Evolutionary conservation across 2,888 invertebrate genomes (phyloP), one percentile per base, ranked within the genome.

Genomic region (Apamea epomidion): DNA sequence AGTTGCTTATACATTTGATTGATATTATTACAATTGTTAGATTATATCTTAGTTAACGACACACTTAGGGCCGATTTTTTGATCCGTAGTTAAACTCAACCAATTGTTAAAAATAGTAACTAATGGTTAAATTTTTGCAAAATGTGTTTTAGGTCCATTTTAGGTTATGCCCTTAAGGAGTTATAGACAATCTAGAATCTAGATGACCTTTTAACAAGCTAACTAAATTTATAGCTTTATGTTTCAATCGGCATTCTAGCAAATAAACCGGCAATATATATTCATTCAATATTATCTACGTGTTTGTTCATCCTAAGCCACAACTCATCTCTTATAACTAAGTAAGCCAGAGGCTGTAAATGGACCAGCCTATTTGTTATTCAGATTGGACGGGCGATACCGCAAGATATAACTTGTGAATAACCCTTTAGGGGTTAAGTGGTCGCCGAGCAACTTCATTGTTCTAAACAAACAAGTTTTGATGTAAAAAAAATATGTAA

Each of bases 291-390:
- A 25, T 37, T 6, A 37, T 42, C 42, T 18, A 29, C 21, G 42
- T 42, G 16, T 42, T 12, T 25, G 29, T 48, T 37, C 25, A 29
- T 42, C 32, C 0, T 21, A 54, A 48, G 21, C 18, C 18, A 29
- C 68, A 84, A 80, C 84, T 82, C 76, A 85, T 87, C 74, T 87
- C 80, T 85, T 84, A 78, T 74, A 60, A 60, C 60, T 60, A 80
- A 88, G 62, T 78, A 80, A 83, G 76, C 73, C 67, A 67, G 29
- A 76, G 51, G 78, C 78, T 82, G 79, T 82, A 87, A 88, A 88
- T 87, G 87, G 87, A 8, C 51, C 58, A 80, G 76, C 90, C 87
- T 90, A 91, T 93, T 92, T 92, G 90, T 88, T 88, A 92, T 91
- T 91, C 90, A 91, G 91, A 91, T 91, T 84, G 87, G 81, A 82